Evolutionary conservation across 2,113 vertebrate genomes (phyloP).

Genomic region (Sinocyclocheilus anshuiensis): DNA sequence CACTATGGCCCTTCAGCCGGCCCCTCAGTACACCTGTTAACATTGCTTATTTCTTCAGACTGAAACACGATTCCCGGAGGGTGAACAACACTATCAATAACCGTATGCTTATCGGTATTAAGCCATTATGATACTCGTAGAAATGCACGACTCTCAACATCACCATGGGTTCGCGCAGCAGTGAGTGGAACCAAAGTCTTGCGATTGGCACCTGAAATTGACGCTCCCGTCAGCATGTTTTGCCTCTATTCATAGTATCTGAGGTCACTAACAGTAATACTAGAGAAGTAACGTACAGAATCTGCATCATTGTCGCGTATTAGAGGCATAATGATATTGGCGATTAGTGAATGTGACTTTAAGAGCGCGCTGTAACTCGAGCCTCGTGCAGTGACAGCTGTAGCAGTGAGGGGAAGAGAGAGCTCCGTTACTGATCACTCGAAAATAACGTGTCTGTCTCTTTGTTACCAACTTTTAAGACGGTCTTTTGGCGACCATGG

Average conservation of each 20-base stretch:
- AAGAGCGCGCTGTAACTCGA: slow-evolving; percentile 76
- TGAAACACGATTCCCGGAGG: slow-evolving; percentile 2
- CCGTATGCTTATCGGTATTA: not conserved
- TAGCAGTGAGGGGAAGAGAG: slow-evolving; percentile 49
- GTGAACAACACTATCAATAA: slow-evolving; percentile 6
- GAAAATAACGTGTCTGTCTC: slow-evolving; percentile 66
- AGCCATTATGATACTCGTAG: not conserved
- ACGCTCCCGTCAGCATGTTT: not conserved
- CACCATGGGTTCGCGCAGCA: not conserved
- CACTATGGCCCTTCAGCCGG: not conserved
- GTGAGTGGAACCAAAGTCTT: not conserved
- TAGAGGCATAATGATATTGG: slow-evolving; percentile 59
- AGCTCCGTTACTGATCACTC: slow-evolving; percentile 58
- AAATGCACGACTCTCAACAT: not conserved
- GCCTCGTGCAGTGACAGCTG: slow-evolving; percentile 71
- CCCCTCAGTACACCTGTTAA: slow-evolving; percentile 52
- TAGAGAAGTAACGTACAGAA: not conserved
- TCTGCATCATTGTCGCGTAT: slow-evolving; percentile 34
- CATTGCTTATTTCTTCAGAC: slow-evolving; percentile 36
- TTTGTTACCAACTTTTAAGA: slow-evolving; percentile 56
- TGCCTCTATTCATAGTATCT: not conserved
- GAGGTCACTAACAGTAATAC: not conserved
- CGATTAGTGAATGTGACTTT: slow-evolving; percentile 69
- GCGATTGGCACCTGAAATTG: not conserved
- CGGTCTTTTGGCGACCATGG: slow-evolving; percentile 52